Evolutionary conservation across 2,888 invertebrate species (phyloP).

Genomic region (Apodemia mormo): DNA sequence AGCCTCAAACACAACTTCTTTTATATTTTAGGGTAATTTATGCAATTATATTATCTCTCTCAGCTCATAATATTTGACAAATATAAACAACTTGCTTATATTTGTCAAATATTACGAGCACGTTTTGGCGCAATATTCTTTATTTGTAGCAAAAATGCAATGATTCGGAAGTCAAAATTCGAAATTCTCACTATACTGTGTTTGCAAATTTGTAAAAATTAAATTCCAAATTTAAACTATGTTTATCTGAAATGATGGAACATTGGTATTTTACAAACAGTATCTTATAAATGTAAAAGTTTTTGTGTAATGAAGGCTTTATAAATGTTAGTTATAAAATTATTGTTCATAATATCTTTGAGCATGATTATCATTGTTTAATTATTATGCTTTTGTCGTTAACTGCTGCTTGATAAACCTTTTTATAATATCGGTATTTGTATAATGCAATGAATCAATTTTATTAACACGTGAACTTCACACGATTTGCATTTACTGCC

Average conservation of each 20-base stretch:
- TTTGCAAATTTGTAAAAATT: too few species aligned
- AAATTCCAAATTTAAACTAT: too few species aligned
- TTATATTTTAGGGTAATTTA: not conserved
- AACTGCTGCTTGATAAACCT: not conserved
- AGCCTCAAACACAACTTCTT: not conserved
- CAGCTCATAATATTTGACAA: too few species aligned
- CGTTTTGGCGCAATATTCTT: too few species aligned
- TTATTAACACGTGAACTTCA: not conserved
- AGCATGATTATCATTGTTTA: slow-evolving; percentile 9
- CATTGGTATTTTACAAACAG: too few species aligned
- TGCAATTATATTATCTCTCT: too few species aligned
- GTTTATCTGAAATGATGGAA: too few species aligned
- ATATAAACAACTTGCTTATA: too few species aligned
- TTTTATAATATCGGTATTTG: not conserved
- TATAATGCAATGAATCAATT: not conserved
- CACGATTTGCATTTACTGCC: not conserved
- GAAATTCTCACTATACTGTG: too few species aligned
- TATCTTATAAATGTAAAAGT: not conserved
- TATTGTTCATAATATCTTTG: not conserved
- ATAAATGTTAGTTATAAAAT: not conserved
- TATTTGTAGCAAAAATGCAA: too few species aligned
- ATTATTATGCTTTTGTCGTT: not conserved
- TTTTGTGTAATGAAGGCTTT: slow-evolving; percentile 1
- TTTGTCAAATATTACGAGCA: too few species aligned
- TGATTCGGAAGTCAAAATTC: too few species aligned